Evolutionary conservation across 2,888 invertebrate genomes (phyloP), one percentile per base, ranked within the genome.

Genomic region (Andrena hattorfiana): DNA sequence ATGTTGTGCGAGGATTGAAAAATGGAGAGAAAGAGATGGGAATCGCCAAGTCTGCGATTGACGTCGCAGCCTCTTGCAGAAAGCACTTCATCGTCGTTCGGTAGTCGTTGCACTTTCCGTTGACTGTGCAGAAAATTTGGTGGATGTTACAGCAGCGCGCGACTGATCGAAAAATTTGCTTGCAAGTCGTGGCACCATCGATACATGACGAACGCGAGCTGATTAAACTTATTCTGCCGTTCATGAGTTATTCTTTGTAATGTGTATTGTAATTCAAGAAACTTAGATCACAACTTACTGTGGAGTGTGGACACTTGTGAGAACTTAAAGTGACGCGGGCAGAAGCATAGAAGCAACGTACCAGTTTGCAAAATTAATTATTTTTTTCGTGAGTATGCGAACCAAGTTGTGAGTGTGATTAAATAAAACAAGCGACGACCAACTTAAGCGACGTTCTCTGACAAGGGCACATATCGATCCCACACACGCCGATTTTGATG

Each of bases 41-140:
- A 67, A 62, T 76, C 49, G 62, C 56, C 62, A 56, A 30, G 49
- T 59, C 56, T 67, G 71, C 71, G 54, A 75, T 69, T 26, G 56
- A 42, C 69, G 56, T 35, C 59, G 6, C 23, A 62, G 42, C 42
- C 56, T 35, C 59, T 71, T 59, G 59, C 13, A 51, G 70, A 77
- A 71, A 81, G 30, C 68, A 68, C 66, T 72, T 32, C 4, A 56
- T 54, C 48, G 56, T 48, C 54, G 66, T 59, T 60, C 56, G 48
- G 1, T 28, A 26, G 28, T 42, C 64, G 69, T 8, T 16, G 48
- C 42, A 42, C 16, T 76, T 80, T 80, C 20, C 67, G 70, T 68
- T 56, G 69, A 74, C 20, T 23, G 5, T 67, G 81, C 81, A 59
- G 13, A 59, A 73, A 79, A 74, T 71, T 70, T 48, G 70, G 30